A percentile compares a stretch with the other conserved stretches of the same genome.
Evolutionary conservation across 2,888 invertebrate species (phyloP).

Genomic region (Morinoia aosen): DNA sequence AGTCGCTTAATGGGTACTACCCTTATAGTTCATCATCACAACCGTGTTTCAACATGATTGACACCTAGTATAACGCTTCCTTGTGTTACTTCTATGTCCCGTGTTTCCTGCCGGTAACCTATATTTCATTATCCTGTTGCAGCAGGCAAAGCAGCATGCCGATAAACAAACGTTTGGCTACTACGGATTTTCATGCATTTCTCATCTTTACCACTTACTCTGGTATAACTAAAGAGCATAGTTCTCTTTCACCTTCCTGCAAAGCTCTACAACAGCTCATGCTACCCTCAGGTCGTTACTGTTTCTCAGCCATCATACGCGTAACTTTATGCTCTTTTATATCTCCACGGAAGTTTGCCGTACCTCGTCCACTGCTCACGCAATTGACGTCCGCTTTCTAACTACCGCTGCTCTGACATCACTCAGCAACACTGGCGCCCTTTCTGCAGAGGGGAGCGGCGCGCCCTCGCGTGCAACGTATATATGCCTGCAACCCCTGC

Average conservation of each 20-base stretch:
- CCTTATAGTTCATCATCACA: no score
- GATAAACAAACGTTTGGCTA: neutral
- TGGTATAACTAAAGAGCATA: neutral
- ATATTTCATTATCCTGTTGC: no score
- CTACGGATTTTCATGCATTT: neutral
- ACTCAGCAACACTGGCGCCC: neutral
- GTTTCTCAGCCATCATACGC: neutral
- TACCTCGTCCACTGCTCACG: neutral
- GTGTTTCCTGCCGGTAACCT: no score
- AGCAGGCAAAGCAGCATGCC: no score
- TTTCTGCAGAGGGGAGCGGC: neutral
- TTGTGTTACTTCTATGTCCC: no score
- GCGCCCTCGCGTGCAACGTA: neutral
- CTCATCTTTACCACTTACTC: neutral
- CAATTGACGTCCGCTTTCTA: neutral
- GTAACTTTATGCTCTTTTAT: neutral
- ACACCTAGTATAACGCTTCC: no score
- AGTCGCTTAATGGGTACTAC: no score
- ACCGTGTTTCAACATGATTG: no score
- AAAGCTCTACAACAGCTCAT: neutral
- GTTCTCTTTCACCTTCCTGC: neutral
- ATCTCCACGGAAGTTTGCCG: neutral
- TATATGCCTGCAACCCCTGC: slow-evolving; percentile 4
- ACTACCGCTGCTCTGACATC: neutral
- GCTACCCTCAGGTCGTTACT: neutral